These are phyloP conservation scores for Noctua pronuba DNA, from an alignment of 2,888 invertebrate species.

Conservation along the genomic window DNA sequence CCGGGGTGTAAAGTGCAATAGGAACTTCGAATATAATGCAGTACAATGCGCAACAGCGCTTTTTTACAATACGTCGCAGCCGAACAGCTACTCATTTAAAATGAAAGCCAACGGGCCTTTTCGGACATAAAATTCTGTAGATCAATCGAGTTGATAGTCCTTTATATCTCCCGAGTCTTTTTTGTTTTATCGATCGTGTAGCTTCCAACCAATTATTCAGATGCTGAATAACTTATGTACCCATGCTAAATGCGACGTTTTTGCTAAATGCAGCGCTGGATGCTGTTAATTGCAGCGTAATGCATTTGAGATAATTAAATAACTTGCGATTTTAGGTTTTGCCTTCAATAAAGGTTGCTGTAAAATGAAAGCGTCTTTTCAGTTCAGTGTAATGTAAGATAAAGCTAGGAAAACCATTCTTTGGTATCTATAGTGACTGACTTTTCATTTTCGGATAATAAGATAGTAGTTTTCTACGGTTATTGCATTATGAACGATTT, in stretches of 20 bases:
- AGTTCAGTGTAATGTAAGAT: background rate
- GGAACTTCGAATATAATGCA: background rate
- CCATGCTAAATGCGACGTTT: background rate
- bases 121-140: conserved; percentile 10
- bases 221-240: conserved; percentile 18
- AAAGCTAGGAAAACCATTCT: background rate
- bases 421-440: background rate
- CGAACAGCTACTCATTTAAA: background rate
- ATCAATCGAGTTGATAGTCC: conserved; percentile 13
- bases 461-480: background rate
- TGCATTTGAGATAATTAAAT: conserved; percentile 18
- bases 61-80: no score
- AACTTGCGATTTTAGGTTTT: background rate
- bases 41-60: no score
- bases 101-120: conserved; percentile 37
- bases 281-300: conserved; percentile 10
- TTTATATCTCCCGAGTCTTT: background rate
- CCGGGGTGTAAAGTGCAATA: background rate
- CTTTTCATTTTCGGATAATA: background rate
- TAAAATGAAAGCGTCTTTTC: background rate
- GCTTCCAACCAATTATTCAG: conserved; percentile 16
- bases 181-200: conserved; percentile 1
- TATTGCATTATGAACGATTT: background rate
- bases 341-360: background rate
- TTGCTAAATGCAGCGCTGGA: conserved; percentile 12